These are phyloP conservation scores for Seriola rivoliana DNA, from an alignment of 2,113 vertebrate species.

Conservation along the genomic window DNA sequence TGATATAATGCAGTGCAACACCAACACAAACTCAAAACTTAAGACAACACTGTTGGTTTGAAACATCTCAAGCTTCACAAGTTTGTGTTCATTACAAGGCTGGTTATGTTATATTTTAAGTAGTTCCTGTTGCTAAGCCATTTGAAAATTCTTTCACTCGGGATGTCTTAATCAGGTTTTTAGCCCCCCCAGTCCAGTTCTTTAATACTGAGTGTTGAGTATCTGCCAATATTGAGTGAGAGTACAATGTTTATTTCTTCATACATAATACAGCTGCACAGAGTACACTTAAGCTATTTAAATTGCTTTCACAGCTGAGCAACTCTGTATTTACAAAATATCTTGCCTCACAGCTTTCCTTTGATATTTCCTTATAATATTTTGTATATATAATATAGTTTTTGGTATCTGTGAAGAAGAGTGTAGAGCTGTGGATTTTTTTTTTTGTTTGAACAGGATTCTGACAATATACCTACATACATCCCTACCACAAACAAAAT, in stretches of 20 bases:
- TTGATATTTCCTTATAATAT: neutral
- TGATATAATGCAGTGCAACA: neutral
- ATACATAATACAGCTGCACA: neutral
- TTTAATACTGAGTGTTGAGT: neutral
- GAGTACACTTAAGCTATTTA: neutral
- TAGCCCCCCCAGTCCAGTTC: neutral
- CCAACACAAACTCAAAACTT: neutral
- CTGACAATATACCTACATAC: neutral
- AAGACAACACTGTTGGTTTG: neutral
- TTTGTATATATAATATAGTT: neutral
- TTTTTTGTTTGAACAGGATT: neutral
- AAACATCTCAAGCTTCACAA: too few relatives aligned
- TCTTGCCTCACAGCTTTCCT: neutral
- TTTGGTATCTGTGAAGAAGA: neutral
- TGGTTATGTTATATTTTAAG: too few relatives aligned
- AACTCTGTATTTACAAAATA: neutral
- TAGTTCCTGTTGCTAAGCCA: too few relatives aligned
- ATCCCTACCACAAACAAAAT: neutral
- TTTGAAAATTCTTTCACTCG: too few relatives aligned
- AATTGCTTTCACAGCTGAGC: neutral
- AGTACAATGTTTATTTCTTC: neutral
- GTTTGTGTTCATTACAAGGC: too few relatives aligned
- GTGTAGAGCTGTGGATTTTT: neutral
- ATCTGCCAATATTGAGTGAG: neutral
- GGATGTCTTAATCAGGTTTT: neutral